These are phyloP conservation scores for Alentia gelatinosa DNA, from an alignment of 2,888 invertebrate genomes.

Conservation along the genomic window DNA sequence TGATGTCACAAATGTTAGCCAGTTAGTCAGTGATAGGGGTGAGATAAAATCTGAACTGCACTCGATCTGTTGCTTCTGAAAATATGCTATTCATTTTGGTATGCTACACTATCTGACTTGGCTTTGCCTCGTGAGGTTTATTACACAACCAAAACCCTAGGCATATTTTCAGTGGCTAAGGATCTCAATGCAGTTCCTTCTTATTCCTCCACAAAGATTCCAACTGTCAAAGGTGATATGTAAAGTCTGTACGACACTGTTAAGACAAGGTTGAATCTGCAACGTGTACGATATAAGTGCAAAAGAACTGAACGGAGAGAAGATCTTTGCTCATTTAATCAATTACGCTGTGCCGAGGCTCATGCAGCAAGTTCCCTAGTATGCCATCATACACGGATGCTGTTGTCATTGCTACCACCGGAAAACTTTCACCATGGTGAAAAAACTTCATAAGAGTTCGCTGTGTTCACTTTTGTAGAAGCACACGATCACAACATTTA, in stretches of 20 bases:
- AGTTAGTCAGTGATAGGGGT: too few relatives aligned
- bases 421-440: neutral
- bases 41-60: too few relatives aligned
- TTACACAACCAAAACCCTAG: too few relatives aligned
- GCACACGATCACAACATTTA: neutral
- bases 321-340: neutral
- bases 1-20: too few relatives aligned
- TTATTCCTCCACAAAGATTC: neutral
- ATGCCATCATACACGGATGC: neutral
- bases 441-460: neutral
- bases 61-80: too few relatives aligned
- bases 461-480: neutral
- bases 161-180: too few relatives aligned
- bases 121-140: too few relatives aligned
- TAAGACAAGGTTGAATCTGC: neutral
- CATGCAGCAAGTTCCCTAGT: neutral
- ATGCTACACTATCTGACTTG: too few relatives aligned
- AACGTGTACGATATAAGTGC: neutral
- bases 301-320: neutral
- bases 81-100: too few relatives aligned
- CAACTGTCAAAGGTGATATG: constrained; percentile 26
- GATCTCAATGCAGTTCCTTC: too few relatives aligned
- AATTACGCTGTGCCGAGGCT: neutral
- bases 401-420: neutral
- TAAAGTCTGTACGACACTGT: constrained; percentile 14